Evolutionary conservation across 2,888 invertebrate genomes (phyloP).

Genomic region (Trisateles emortualis): DNA sequence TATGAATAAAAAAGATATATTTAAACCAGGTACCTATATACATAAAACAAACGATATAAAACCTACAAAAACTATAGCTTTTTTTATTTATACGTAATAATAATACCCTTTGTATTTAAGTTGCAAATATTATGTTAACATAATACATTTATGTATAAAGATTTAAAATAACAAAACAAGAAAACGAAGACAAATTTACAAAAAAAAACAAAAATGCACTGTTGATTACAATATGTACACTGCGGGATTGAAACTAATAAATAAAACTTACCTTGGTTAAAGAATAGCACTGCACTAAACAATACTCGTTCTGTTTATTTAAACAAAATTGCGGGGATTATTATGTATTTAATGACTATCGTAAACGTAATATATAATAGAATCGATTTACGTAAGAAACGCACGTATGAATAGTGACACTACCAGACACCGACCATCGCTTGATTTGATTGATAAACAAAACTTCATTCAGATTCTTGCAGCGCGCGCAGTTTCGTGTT

Average conservation of each 20-base stretch:
- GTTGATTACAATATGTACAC: too few species aligned
- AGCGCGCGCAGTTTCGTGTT: constrained; percentile 80
- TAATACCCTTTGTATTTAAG: too few species aligned
- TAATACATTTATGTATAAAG: too few species aligned
- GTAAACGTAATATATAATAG: constrained; percentile 28
- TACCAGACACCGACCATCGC: constrained; percentile 59
- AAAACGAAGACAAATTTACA: too few species aligned
- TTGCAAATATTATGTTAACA: too few species aligned
- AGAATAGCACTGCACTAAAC: constrained; percentile 37
- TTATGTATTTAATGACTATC: constrained; percentile 12
- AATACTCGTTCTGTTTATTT: constrained; percentile 7
- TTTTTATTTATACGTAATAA: too few species aligned
- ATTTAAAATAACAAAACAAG: too few species aligned
- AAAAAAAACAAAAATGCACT: too few species aligned
- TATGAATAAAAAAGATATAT: too few species aligned
- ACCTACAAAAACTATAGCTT: too few species aligned
- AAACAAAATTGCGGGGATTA: constrained; percentile 19
- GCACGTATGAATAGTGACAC: constrained; percentile 56
- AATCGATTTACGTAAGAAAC: constrained; percentile 63
- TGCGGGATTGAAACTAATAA: neutral
- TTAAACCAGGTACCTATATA: too few species aligned
- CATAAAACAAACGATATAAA: too few species aligned
- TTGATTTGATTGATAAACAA: constrained; percentile 84
- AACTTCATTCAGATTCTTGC: constrained; percentile 69
- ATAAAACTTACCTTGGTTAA: constrained; percentile 34